These are phyloP conservation scores for Caenorhabditis sp. DNA, from an alignment of 2,888 invertebrate species.

Conservation along the genomic window DNA sequence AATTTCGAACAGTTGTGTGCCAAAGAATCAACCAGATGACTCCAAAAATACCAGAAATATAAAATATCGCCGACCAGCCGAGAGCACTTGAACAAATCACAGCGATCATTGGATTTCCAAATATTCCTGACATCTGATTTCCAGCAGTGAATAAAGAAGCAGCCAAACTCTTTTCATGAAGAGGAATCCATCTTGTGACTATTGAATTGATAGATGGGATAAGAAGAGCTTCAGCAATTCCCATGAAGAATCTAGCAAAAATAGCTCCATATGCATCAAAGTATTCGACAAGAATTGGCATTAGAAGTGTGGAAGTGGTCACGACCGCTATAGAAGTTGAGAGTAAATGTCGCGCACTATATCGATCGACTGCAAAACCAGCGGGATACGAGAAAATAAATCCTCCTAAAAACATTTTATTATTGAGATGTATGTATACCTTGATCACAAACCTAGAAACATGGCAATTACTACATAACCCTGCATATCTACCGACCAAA, in stretches of 20 bases:
- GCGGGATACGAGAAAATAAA: slow-evolving; percentile 36
- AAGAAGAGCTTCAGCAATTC: slow-evolving; percentile 56
- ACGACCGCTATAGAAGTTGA: slow-evolving; percentile 21
- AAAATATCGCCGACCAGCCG: slow-evolving; percentile 60
- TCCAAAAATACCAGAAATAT: slow-evolving; percentile 49
- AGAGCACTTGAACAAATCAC: slow-evolving; percentile 50
- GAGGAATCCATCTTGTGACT: slow-evolving; percentile 61
- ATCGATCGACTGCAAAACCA: slow-evolving; percentile 32
- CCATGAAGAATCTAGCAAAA: slow-evolving; percentile 52
- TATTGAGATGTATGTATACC: too few relatives aligned
- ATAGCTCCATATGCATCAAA: slow-evolving; percentile 47
- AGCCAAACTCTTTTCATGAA: slow-evolving; percentile 55
- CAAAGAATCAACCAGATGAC: slow-evolving; percentile 55
- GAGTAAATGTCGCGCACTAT: slow-evolving; percentile 41
- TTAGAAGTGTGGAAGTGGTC: slow-evolving; percentile 22
- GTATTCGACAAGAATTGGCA: slow-evolving; percentile 44
- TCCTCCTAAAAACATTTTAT: slow-evolving; percentile 51
- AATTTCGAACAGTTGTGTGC: slow-evolving; percentile 51
- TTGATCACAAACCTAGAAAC: background rate
- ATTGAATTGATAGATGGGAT: slow-evolving; percentile 59
- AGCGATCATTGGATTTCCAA: slow-evolving; percentile 56
- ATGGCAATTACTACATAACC: slow-evolving; percentile 24
- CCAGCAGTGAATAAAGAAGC: slow-evolving; percentile 60
- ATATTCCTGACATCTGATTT: slow-evolving; percentile 57
- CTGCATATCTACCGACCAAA: slow-evolving; percentile 37